Evolutionary conservation across 2,113 vertebrate genomes (phyloP), one percentile per base, ranked within the genome.

Genomic region (Thymallus thymallus): DNA sequence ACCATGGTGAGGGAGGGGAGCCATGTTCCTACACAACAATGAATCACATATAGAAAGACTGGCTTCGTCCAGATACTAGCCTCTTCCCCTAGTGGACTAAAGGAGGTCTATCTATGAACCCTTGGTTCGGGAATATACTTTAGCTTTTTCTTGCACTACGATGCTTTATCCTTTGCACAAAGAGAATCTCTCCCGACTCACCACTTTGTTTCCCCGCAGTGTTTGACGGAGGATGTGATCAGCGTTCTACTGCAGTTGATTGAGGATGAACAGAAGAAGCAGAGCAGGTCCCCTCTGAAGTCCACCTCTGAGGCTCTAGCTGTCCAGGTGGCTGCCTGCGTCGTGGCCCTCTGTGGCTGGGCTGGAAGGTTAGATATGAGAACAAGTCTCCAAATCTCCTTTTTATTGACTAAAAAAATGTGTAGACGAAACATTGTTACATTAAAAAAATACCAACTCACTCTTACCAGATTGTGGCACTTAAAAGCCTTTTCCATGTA

Each of bases 271-370:
- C 89, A 93, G 5, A 93, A 93, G 76, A 89, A 73, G 77, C 90
- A 67, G 78, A 79, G 79, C 64, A 90, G 84, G 13, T 23, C 81
- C 56, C 56, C 56, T 60, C 20, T 60, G 18, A 60, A 22, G 2
- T 18, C 80, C 2, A 79, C 87, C 68, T 82, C 87, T 0, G 96
- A 97, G 60, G 75, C 85, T 16, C 84, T 94, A 64, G 91, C 93
- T n/a, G 87, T 96, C 46, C 96, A 96, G 0, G 83, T 97, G 81
- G 91, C 96, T 1, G 96, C 97, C 75, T 97, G 94, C 23, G 78
- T 97, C 20, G 90, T 97, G 69, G 93, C 96, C n/a, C 84, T 98
- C 20, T 98, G 95, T 3, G 97, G 97, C 83, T 99, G 97, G 97
- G 90, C 90, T 0, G 92, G 92, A 72, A 95, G 96, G 97, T 99